These are phyloP conservation scores for Microctonus aethiopoides DNA, from an alignment of 2,888 invertebrate species.

Conservation along the genomic window DNA sequence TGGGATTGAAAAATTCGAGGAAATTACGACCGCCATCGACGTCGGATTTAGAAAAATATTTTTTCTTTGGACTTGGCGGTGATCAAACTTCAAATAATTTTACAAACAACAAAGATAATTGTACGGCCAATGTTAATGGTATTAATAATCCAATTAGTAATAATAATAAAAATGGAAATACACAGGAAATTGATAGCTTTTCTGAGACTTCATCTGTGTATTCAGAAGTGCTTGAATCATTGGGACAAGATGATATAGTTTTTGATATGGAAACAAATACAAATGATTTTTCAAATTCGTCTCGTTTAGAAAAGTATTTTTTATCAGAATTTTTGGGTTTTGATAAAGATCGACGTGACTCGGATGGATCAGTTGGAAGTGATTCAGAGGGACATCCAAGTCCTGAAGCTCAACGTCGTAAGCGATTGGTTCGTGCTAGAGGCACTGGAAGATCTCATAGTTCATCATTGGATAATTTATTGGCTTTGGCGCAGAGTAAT, in stretches of 20 bases:
- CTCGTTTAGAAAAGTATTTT: constrained; percentile 88
- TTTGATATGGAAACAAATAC: constrained; percentile 71
- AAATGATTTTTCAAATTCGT: constrained; percentile 73
- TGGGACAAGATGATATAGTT: constrained; percentile 70
- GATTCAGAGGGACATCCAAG: constrained; percentile 90
- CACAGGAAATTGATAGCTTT: constrained; percentile 68
- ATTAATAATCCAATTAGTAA: constrained; percentile 51
- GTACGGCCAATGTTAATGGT: not conserved
- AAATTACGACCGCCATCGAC: constrained; percentile 78
- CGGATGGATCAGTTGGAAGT: constrained; percentile 89
- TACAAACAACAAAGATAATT: not conserved
- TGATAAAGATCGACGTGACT: constrained; percentile 79
- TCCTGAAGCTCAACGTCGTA: constrained; percentile 83
- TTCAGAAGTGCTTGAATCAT: constrained; percentile 84
- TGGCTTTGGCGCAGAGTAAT: constrained; percentile 68
- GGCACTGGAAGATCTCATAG: constrained; percentile 87
- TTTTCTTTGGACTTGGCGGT: constrained; percentile 86
- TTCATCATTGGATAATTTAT: constrained; percentile 82
- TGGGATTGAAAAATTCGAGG: constrained; percentile 64
- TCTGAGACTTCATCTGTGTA: constrained; percentile 89
- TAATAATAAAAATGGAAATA: not conserved
- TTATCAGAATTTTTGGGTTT: constrained; percentile 87
- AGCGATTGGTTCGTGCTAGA: constrained; percentile 82
- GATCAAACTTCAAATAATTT: constrained; percentile 74
- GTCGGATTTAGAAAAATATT: constrained; percentile 90